Evolutionary conservation across 2,113 vertebrate genomes (phyloP).

Genomic region (Thomomys bottae): DNA sequence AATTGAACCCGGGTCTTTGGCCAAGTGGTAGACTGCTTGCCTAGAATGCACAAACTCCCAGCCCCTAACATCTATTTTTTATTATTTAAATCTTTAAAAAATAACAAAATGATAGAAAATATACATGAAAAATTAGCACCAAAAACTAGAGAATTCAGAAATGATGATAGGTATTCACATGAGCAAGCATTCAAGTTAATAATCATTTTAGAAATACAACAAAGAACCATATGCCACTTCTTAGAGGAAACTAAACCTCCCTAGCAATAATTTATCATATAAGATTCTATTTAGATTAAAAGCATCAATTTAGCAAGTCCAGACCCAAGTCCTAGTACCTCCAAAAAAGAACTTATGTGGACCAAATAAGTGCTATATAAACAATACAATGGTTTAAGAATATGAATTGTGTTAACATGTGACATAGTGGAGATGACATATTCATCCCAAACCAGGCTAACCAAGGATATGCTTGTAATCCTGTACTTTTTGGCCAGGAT

Average conservation of each 20-base stretch:
- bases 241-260: not conserved
- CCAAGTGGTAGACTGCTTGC: too few relatives aligned
- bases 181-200: not conserved
- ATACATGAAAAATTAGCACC: not conserved
- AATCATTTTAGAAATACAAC: not conserved
- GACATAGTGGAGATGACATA: not conserved
- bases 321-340: too few relatives aligned
- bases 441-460: not conserved
- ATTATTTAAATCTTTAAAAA: slow-evolving; percentile 37
- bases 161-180: not conserved
- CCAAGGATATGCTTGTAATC: not conserved
- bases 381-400: not conserved
- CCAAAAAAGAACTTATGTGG: not conserved
- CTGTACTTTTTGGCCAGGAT: not conserved
- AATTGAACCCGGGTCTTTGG: too few relatives aligned
- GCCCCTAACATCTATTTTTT: not conserved
- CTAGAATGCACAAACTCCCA: too few relatives aligned
- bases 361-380: not conserved
- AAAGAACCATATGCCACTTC: not conserved
- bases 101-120: not conserved
- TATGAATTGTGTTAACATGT: not conserved
- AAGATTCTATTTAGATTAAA: not conserved
- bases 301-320: too few relatives aligned
- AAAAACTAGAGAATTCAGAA: not conserved
- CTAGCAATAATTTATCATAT: not conserved